Conservation (phyloP, 2,113 vertebrate genomes). For the Dipodomys spectabilis region DNA sequence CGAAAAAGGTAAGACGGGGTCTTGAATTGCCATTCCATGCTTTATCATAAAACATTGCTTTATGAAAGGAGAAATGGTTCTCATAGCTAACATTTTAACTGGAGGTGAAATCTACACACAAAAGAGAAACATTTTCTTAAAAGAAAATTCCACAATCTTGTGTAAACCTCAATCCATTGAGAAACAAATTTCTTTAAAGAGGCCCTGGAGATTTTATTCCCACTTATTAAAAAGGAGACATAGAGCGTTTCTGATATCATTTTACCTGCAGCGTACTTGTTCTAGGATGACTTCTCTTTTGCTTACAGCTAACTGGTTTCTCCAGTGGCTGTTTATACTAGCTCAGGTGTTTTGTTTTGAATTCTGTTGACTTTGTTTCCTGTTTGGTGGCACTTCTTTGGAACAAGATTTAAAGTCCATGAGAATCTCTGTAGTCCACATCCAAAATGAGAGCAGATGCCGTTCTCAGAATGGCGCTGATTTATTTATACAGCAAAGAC, state of each 20-base stretch:
- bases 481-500: background rate
- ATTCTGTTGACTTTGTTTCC: background rate
- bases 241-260: background rate
- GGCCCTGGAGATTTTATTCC: background rate
- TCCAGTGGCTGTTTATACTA: background rate
- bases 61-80: background rate
- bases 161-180: background rate
- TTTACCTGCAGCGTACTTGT: background rate
- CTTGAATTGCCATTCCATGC: background rate
- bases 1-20: constrained; percentile 79
- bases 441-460: background rate
- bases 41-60: background rate
- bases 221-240: background rate
- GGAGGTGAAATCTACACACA: background rate
- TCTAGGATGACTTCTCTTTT: background rate
- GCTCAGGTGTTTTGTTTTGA: background rate
- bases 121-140: background rate
- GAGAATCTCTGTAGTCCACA: background rate
- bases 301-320: background rate
- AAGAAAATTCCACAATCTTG: background rate
- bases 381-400: background rate
- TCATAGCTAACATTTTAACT: background rate
- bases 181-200: background rate
- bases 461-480: background rate
- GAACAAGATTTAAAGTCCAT: background rate